phyloP scores from a whole-genome alignment of 2,113 vertebrate species.

The Podarcis cretensis region DNA sequence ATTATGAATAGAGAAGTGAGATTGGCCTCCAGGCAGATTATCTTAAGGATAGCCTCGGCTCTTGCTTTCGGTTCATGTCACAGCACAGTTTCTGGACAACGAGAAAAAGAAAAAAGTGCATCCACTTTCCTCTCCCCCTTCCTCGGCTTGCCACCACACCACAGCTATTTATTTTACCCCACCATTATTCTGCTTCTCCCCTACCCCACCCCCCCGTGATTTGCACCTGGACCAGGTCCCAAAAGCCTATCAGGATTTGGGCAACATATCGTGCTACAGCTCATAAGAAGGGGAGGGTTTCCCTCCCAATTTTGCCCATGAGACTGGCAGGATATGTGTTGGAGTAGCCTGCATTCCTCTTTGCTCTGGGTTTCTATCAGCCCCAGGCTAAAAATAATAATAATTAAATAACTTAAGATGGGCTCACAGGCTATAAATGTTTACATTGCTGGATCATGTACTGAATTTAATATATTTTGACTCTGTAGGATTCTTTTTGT shows the following conservation, averaged over 20 bases:
- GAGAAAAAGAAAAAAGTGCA: neutral
- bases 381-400: conserved; percentile 18
- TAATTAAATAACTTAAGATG: conserved; percentile 26
- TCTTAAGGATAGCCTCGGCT: no score
- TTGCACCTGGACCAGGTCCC: no score
- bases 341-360: neutral
- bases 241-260: neutral
- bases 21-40: no score
- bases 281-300: neutral
- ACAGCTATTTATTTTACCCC: neutral
- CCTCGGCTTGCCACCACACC: neutral
- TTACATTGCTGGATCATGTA: conserved; percentile 73
- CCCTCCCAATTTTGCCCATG: neutral
- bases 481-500: conserved; percentile 65
- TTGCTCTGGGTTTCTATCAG: neutral
- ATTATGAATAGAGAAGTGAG: neutral
- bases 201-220: neutral
- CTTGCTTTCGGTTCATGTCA: neutral
- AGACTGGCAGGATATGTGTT: neutral
- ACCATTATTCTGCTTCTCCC: neutral
- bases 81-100: neutral
- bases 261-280: neutral
- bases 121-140: neutral
- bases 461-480: conserved; percentile 73
- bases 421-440: conserved; percentile 67